Evolutionary conservation across 2,113 vertebrate species (phyloP), one percentile per base, ranked within the genome.

Genomic region (Parus major): DNA sequence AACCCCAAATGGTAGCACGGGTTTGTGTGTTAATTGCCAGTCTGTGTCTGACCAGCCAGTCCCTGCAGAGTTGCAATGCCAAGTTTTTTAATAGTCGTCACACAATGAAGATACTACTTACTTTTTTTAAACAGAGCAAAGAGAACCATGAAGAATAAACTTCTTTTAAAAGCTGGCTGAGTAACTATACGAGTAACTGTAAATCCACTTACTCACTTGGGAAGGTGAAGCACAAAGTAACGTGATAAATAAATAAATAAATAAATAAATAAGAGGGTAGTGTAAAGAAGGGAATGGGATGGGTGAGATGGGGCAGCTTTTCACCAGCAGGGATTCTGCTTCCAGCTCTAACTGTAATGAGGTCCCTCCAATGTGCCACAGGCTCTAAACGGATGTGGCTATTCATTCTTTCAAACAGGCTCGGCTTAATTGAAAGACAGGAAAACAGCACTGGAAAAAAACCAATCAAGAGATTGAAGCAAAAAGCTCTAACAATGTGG

Each of bases 401-500:
- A 31, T 31, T 72, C 46, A 9, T 46, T 90, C 69, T 29, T 63
- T 75, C 65, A 50, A 42, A 88, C n/a, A 66, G 81, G 41, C 63
- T 41, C 3, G 9, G 55, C 28, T 61, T 49, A 61, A 33, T 0
- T 69, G 78, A 78, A 88, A 89, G 59, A 77, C 29, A 12, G 21
- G 7, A 50, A 72, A 70, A 60, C 0, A 7, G 46, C 36, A 95
- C 36, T 23, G n/a, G 52, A 20, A 85, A 77, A 68, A 81, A 55
- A 8, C 0, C 4, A 47, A 60, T 35, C 39, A 73, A 73, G 68
- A 92, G 68, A 64, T 12, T 15, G 63, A 86, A 10, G 69, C 70
- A 73, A 65, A 96, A 95, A 86, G 81, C 88, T 94, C 88, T 91
- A 69, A 83, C 12, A 64, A 85, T 63, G 77, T 81, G 85, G 94